phyloP scores from a whole-genome alignment of 2,797 vertebrate species.

The Adrianichthys oophorus region DNA sequence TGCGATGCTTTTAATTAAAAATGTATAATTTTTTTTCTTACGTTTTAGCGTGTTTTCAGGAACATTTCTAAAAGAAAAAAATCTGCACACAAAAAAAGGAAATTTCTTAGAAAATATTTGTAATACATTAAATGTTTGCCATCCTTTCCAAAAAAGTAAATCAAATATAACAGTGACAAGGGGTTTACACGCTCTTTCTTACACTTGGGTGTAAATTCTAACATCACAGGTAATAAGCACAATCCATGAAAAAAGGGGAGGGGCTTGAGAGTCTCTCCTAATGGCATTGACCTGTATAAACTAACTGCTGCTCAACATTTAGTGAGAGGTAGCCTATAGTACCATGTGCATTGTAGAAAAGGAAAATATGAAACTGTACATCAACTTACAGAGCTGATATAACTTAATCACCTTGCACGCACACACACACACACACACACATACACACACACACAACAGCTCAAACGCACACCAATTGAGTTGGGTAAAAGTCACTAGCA shows the following conservation, averaged over 20 bases:
- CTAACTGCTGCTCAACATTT: conserved; percentile 55
- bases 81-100: too few species aligned
- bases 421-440: conserved; percentile 42
- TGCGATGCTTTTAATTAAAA: too few species aligned
- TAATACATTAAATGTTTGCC: background rate
- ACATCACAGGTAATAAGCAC: conserved; percentile 38
- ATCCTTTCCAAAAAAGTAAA: conserved; percentile 22
- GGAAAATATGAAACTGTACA: conserved; percentile 66
- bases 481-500: conserved; percentile 34
- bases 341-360: conserved; percentile 65
- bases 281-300: conserved; percentile 53
- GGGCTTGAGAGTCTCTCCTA: conserved; percentile 45
- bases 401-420: conserved; percentile 48
- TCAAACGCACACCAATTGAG: conserved; percentile 42
- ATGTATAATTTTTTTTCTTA: too few species aligned
- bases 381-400: conserved; percentile 63
- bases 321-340: conserved; percentile 72
- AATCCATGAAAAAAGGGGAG: conserved; percentile 33
- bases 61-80: too few species aligned
- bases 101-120: too few species aligned
- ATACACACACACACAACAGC: conserved; percentile 28
- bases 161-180: conserved; percentile 13
- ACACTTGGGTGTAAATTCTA: conserved; percentile 28
- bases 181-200: conserved; percentile 14
- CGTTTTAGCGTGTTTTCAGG: too few species aligned